Base-by-base conservation (phyloP, 2,888 invertebrate species). In the Ectemnius continuus region DNA sequence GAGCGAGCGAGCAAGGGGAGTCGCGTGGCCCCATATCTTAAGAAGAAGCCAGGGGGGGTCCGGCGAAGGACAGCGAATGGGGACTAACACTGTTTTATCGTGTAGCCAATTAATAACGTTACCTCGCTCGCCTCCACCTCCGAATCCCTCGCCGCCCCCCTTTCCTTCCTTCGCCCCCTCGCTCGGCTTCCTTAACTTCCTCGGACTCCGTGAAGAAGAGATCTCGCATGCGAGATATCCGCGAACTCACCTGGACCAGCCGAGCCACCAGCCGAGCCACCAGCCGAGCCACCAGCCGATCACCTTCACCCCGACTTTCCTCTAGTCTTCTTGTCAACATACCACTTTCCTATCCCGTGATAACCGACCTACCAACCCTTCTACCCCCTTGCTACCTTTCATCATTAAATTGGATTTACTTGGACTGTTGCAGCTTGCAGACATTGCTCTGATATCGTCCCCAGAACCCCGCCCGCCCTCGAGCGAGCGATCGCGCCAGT, bases 71-170 rank as follows among this genome's bases (percentile, higher is more conserved):
- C 86, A 86, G 83, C 84, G 85, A 86, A 88, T 84, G 85, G 86
- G 84, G 85, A 88, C 88, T 87, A 89, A 89, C 89, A 88, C 87
- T 87, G 88, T 87, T 89, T 89, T 87, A 89, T 90, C 89, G 84
- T 89, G 89, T 90, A 90, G 86, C 88, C 87, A 88, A 90, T 90
- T 90, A 90, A 89, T 90, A 89, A 90, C 84, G 84, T 88, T 83
- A 79, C 79, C 84, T 80, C 36, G 36, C 36, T 36, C 36, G 36
- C 70, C 58, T 75, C 73, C 75, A 26, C 61, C 78, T 6, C 1
- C 36, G 36, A 36, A 23, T 23, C 36, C 36, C n/a, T n/a, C n/a
- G n/a, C n/a, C n/a, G n/a, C n/a, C n/a, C 11, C 36, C 8, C 8
- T 74, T 69, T 66, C 67, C 47, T 59, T 47, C 70, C 72, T 64